Evolutionary conservation across 2,797 vertebrate species (phyloP), one percentile per base, ranked within the genome.

Genomic region (Tauraco hartlaubi): DNA sequence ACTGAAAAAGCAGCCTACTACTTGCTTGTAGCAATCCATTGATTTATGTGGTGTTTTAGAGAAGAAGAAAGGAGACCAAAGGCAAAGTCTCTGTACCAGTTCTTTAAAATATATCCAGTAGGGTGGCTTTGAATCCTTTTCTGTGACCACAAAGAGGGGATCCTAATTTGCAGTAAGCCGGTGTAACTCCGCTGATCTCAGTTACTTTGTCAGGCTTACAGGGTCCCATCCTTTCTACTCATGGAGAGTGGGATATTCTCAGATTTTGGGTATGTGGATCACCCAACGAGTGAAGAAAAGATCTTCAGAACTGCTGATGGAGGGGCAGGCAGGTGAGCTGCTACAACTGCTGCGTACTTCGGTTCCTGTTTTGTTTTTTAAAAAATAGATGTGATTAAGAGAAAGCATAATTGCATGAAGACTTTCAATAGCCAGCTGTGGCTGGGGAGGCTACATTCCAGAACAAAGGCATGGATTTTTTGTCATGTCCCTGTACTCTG

Each of bases 381-480:
- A 85, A 93, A 74, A 76, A n/a, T 29, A 39, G 25, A 16, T 66
- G 71, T 88, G 87, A 88, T 88, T 48, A 75, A 71, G 71, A 88
- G 55, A 80, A 91, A 55, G 16, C 26, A 26, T 62, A 92, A 92
- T 77, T 86, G 37, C 52, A 66, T 19, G 31, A 81, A 90, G 91
- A 69, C 21, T 64, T 91, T 62, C 73, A 82, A 26, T 59, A 94
- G 73, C 67, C 88, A 95, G 49, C 85, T 92, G 87, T 92, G 90
- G 46, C 77, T 81, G 13, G 41, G 66, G 55, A 91, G 46, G 55
- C 84, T 86, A 71, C 88, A 94, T 95, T 96, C 85, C 86, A 93
- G 75, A 88, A 69, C 79, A 94, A 16, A 75, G 76, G 29, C 89
- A 80, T 59, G 69, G 85, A 74, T 67, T 90, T 93, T 96, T 90